Conservation (phyloP, 2,888 invertebrate species). For the Tetanocera ferruginea region DNA sequence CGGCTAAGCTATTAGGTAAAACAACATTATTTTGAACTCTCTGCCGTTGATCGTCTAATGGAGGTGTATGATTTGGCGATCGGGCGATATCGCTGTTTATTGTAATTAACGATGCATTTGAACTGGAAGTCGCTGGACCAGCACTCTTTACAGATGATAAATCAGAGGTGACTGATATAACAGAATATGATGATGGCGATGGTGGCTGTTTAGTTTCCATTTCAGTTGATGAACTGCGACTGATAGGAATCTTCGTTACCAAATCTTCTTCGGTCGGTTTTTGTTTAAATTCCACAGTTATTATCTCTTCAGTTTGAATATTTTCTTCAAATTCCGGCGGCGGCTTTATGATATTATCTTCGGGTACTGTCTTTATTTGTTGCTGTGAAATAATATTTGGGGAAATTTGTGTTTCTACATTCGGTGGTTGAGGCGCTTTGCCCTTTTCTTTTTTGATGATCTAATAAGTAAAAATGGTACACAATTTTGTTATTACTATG, state of each 20-base stretch:
- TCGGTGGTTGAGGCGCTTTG: constrained; percentile 80
- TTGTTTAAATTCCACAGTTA: constrained; percentile 50
- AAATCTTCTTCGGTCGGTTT: constrained; percentile 26
- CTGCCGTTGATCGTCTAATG: constrained; percentile 43
- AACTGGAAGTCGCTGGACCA: constrained; percentile 52
- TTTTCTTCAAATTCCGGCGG: constrained; percentile 53
- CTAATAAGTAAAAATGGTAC: constrained; percentile 63
- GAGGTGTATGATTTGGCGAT: constrained; percentile 57
- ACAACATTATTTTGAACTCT: constrained; percentile 69
- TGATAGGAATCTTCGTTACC: constrained; percentile 24
- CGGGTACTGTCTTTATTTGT: neutral
- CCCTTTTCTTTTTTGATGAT: constrained; percentile 86
- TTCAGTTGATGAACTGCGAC: constrained; percentile 53
- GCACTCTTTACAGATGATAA: constrained; percentile 51
- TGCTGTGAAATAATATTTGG: constrained; percentile 5
- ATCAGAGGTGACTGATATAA: constrained; percentile 59
- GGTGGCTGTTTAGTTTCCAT: constrained; percentile 57
- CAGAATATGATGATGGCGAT: constrained; percentile 63
- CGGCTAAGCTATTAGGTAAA: constrained; percentile 80
- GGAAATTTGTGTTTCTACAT: constrained; percentile 20
- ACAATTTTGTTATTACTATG: too few relatives aligned
- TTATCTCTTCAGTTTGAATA: constrained; percentile 44
- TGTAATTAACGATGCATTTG: constrained; percentile 68
- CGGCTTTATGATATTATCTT: constrained; percentile 51
- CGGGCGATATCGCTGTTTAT: constrained; percentile 66